Base-by-base conservation (phyloP, 2,888 invertebrate genomes). In the Timandra comae region DNA sequence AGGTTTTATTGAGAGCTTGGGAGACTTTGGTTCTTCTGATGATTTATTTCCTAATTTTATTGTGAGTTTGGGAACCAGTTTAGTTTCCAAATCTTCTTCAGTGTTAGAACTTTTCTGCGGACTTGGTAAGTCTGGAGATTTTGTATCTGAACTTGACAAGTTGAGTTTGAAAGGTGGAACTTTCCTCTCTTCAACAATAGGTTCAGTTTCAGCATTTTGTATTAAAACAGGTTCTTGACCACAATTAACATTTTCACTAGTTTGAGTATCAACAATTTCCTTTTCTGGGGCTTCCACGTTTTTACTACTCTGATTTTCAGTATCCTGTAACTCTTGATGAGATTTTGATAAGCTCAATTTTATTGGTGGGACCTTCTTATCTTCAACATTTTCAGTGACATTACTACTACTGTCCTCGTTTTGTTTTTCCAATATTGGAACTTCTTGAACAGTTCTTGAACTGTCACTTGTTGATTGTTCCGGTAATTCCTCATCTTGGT, bases 31-130 rank as follows among this genome's bases (percentile, higher is more conserved):
- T 59, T 84, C 84, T 30, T 82, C 81, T 16, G 56, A 25, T 46
- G 67, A 70, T 56, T 76, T 86, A 44, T 57, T 68, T 21, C 69
- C 56, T 36, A 86, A 54, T 65, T 86, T 86, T 21, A 87, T 86
- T 29, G 87, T 87, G 41, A 87, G 56, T 64, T 87, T 87, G 22
- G 87, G 86, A 30, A 87, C 74, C 43, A 77, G 78, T 63, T 80
- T 85, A 28, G 51, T 47, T 22, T 72, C 75, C 27, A 49, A 37
- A 27, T 66, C 60, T 33, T 61, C 57, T 33, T 60, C 46, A 44
- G 23, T 24, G 13, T 37, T 35, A 45, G 41, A 49, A 40, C 41
- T 49, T 49, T 52, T 54, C 47, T 43, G 58, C 43, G 37, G 49
- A 43, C 35, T 52, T 33, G 41, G 43, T 10, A 55, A 40, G 29